Evolutionary conservation across 2,888 invertebrate genomes (phyloP), one percentile per base, ranked within the genome.

Genomic region (Panzeria rudis): DNA sequence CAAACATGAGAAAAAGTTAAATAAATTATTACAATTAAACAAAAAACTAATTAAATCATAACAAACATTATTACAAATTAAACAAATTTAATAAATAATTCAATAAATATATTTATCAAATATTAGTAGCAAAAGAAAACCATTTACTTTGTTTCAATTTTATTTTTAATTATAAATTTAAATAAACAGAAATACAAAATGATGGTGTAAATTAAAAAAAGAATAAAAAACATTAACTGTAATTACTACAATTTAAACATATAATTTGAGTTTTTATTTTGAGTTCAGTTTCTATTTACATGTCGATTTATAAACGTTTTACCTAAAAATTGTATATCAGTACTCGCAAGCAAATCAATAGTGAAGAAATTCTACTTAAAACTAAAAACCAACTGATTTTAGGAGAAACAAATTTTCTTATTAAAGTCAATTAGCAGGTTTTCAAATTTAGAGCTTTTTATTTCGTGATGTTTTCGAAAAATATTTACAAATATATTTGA

Each of bases 191-290:
- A 59, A 62, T 62, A 66, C 7, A 76, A 66, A 78, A 87, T 87
- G 87, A 87, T 87, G 87, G 87, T 87, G 87, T 87, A 87, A 86
- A 86, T 86, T 83, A 64, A 86, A 84, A 80, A 81, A 64, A 86
- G 81, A 80, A 81, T 82, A 54, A 77, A 64, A 47, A 35, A 50
- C 17, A 8, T 44, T 23, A 20, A 52, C n/a, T 62, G 29, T 78
- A 66, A 75, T 61, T 62, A 64, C 25, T 71, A 56, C 17, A 44
- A 54, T 50, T 35, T 62, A 8, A 38, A 54, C 13, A 25, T 75
- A 50, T 38, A 17, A n/a, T 41, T 44, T 17, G 8, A 0, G 3
- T 50, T 47, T 62, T 75, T 50, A 15, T 50, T 68, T 77, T 38
- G 9, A 50, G 29, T 77, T 76, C n/a, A 47, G 13, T 32, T 69